Conservation (phyloP, 2,797 vertebrate genomes). For the Melanotaenia parkinsoni region DNA sequence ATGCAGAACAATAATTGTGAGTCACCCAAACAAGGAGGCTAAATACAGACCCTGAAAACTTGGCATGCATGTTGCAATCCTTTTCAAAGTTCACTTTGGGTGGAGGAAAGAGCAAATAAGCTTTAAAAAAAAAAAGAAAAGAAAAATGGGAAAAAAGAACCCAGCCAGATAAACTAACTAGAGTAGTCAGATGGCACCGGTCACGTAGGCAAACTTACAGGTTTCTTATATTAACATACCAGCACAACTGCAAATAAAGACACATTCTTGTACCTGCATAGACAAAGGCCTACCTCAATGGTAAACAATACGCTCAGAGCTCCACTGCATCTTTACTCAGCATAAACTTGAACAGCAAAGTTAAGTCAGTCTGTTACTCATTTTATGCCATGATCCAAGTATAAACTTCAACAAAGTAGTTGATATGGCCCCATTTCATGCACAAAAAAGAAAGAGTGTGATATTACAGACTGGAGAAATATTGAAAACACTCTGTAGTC, state of each 20-base stretch:
- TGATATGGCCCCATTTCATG: neutral
- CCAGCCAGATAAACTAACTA: conserved; percentile 61
- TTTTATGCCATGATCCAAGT: neutral
- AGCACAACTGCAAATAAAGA: conserved; percentile 48
- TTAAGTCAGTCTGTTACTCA: conserved; percentile 7
- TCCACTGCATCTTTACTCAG: neutral
- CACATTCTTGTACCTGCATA: conserved; percentile 29
- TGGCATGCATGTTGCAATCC: conserved; percentile 53
- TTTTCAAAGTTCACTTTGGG: conserved; percentile 68
- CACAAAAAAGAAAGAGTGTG: neutral
- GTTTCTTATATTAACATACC: conserved; percentile 41
- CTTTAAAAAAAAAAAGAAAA: conserved; percentile 46
- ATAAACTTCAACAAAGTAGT: neutral
- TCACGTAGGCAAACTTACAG: conserved; percentile 68
- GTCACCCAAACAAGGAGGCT: neutral
- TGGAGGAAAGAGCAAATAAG: conserved; percentile 64
- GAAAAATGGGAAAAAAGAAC: conserved; percentile 29
- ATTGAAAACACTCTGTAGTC: neutral
- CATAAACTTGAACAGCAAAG: neutral
- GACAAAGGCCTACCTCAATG: conserved; percentile 6
- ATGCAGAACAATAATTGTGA: neutral
- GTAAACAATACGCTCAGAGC: conserved; percentile 1
- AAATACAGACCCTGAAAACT: conserved; percentile 23
- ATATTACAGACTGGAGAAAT: neutral
- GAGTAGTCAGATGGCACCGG: conserved; percentile 48